Evolutionary conservation across 2,888 invertebrate species (phyloP).

Genomic region (Drosophila niveifrons): DNA sequence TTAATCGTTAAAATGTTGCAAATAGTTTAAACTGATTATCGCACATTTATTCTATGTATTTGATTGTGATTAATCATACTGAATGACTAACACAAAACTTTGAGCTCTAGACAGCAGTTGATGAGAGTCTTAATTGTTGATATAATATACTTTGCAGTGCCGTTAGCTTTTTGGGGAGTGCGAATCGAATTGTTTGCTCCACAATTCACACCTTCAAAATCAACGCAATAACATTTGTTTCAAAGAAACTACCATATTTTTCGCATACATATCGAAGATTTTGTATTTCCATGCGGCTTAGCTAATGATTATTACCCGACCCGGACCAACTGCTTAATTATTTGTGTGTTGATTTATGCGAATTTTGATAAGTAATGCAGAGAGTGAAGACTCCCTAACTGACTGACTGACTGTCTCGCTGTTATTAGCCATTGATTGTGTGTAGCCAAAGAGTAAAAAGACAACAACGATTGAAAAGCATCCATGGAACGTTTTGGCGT

Average conservation of each 20-base stretch:
- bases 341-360: slow-evolving; percentile 77
- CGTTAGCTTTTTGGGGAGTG: slow-evolving; percentile 7
- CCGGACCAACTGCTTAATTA: slow-evolving; percentile 65
- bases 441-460: not conserved
- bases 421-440: slow-evolving; percentile 32
- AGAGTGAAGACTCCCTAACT: slow-evolving; percentile 1
- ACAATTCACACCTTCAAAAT: slow-evolving; percentile 20
- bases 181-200: slow-evolving; percentile 13
- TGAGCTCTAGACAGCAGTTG: not conserved
- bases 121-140: slow-evolving; percentile 1
- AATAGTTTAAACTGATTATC: not conserved
- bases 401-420: not conserved
- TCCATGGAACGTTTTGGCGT: slow-evolving; percentile 17
- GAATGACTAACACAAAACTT: not conserved
- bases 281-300: slow-evolving; percentile 31
- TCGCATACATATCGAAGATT: not conserved
- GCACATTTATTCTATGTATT: not conserved
- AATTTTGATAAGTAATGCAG: slow-evolving; percentile 64
- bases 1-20: not conserved
- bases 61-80: not conserved
- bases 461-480: slow-evolving; percentile 3
- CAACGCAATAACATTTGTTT: slow-evolving; percentile 28
- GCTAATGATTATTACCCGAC: slow-evolving; percentile 50
- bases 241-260: not conserved
- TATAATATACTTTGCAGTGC: not conserved